These are phyloP conservation scores for Sycophaga agraensis DNA, from an alignment of 1,140 invertebrate species.

Conservation along the genomic window DNA sequence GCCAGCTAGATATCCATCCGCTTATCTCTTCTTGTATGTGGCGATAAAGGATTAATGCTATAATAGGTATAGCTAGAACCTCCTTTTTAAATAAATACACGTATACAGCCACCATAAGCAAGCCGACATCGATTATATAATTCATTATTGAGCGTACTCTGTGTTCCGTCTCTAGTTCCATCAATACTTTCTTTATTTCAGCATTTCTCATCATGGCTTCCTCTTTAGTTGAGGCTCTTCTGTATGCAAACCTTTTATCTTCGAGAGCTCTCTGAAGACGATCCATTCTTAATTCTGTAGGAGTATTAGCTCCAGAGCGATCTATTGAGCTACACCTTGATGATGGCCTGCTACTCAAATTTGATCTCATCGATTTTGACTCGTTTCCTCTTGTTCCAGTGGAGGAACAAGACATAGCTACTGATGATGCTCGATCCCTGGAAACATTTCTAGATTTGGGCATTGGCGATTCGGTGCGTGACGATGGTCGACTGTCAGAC, in stretches of 20 bases:
- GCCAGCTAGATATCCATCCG: conserved; percentile 40
- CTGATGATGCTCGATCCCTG: conserved; percentile 29
- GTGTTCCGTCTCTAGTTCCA: conserved; percentile 60
- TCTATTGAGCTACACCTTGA: conserved; percentile 46
- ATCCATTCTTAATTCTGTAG: conserved; percentile 38
- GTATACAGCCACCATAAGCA: conserved; percentile 66
- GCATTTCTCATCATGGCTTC: neutral
- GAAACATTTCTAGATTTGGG: conserved; percentile 41
- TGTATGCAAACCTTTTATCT: conserved; percentile 33
- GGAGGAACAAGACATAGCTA: conserved; percentile 13
- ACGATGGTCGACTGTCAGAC: conserved; percentile 15
- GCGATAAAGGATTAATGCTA: conserved; percentile 73
- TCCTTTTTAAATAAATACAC: conserved; percentile 79
- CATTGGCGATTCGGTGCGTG: conserved; percentile 38
- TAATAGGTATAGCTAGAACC: conserved; percentile 72
- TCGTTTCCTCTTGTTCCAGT: neutral
- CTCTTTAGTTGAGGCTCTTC: conserved; percentile 11
- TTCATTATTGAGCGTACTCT: conserved; percentile 68
- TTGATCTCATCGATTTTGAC: neutral
- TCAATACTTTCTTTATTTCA: neutral
- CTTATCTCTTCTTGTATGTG: conserved; percentile 65
- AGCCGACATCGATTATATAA: conserved; percentile 69
- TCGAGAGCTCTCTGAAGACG: conserved; percentile 37
- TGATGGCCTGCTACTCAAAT: conserved; percentile 19
- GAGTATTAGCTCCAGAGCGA: conserved; percentile 32